Base-by-base conservation (phyloP, 2,113 vertebrate species). In the Thamnophis sirtalis region DNA sequence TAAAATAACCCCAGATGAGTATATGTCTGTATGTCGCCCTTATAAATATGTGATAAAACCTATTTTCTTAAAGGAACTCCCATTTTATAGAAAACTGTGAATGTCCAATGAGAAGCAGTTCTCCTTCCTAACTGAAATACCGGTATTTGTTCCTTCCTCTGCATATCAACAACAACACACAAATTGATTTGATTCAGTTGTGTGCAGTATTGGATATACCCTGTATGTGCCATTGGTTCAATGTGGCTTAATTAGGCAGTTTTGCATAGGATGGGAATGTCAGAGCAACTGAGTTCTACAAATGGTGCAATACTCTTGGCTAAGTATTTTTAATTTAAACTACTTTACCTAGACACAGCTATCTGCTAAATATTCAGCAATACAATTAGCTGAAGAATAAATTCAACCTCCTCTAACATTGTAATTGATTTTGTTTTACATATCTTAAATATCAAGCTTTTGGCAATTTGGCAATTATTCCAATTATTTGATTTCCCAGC, bases 391-490 rank as follows among this genome's bases (percentile, higher is more conserved):
- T 2, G 6, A 86, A 93, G 96, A 89, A 13, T 5, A 88, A 93
- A 84, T 55, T 53, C 19, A 90, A 73, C 73, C 91, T 84, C 22
- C 84, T 92, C 0, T 24, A 90, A 86, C 10, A 50, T 9, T 53
- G 43, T 87, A 13, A 86, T 86, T 87, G 33, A 17, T 33, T 68
- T 90, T 95, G 28, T 21, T 94, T 95, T 50, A 84, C 24, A 87
- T 26, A 38, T 3, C 6, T 91, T 60, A 89, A 13, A 8, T 93
- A 63, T 92, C 91, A 93, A 58, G 3, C 90, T 95, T 92, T 91
- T 87, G 58, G 60, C 33, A 93, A 17, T 13, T 88, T 55, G 48
- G 11, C 43, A 55, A 92, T 3, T 48, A 80, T 53, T 17, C 93
- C 50, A 84, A 17, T 86, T 90, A 53, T 51, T 86, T 86, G 24